Base-by-base conservation (phyloP, 2,888 invertebrate genomes). In the Acheta domesticus region DNA sequence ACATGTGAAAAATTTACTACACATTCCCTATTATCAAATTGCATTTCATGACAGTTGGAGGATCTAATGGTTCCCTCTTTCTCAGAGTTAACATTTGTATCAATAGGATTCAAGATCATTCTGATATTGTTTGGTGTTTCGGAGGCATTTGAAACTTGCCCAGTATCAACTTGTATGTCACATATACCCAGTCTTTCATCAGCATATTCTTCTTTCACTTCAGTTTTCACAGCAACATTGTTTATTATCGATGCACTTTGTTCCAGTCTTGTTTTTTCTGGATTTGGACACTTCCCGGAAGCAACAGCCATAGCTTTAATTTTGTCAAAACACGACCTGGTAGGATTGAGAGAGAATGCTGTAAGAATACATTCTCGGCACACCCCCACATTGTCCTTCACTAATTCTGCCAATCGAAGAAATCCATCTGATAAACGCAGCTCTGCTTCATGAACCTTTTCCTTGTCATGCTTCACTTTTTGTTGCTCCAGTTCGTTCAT, bases 291-390 rank as follows among this genome's bases (percentile, higher is more conserved):
- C 0, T 89, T 87, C 23, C 89, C 89, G 82, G 89, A 88, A 21
- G 86, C 86, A 77, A 87, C 85, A 1, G 90, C 90, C 81, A 90
- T 85, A 49, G 88, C 87, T 83, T 89, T 87, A 77, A 94, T 90
- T 82, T 88, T 86, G 48, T 90, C 89, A 84, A 91, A 90, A 86
- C 91, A 90, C 16, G 86, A 86, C 62, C 88, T 87, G 12, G 93
- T 91, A 5, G 94, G 94, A 84, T 93, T 90, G 78, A 94, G 87
- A 76, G 93, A 93, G 87, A 94, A 94, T 1, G 94, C 92, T 0
- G 94, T 93, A 74, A 94, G 88, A 0, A 91, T 87, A 84, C 93
- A 94, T 87, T 94, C 94, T 83, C 91, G 89, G 77, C 90, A 89
- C 49, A 93, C 89, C 21, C 91, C 89, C 36, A 89, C 86, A 84